Evolutionary conservation across 1,140 invertebrate species (phyloP), one percentile per base, ranked within the genome.

Genomic region (Neoseiulus cucumeris): DNA sequence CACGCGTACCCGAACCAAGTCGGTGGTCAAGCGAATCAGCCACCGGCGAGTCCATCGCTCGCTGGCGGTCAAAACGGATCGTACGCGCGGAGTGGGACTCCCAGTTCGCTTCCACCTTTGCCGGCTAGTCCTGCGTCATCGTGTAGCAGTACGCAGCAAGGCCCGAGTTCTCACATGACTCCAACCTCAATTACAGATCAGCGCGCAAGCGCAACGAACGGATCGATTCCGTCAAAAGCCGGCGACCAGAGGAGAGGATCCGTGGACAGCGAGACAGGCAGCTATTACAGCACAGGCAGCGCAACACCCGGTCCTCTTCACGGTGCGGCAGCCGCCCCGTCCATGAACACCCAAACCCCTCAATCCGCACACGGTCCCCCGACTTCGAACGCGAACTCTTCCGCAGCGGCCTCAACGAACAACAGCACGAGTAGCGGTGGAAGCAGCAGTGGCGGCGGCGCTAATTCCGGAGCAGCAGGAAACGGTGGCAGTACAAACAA

Each of bases 261-360:
- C 12, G 51, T 59, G 51, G 51, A 59, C 22, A 59, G 51, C 22
- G 51, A 59, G 33, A 59, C 51, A 29, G 51, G 51, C 25, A 59
- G 51, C 51, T 59, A 59, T 25, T 59, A 59, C 51, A 59, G 51
- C 22, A 33, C 51, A 25, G 51, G 51, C 51, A 59, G 51, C 51
- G 51, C 22, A 17, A 59, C 51, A 33, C 51, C 51, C 25, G 51
- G 51, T 17, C 51, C 51, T 25, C 51, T 39, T 39, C 33, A 39
- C 33, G 33, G 33, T 9, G 33, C 33, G 33, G 33, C 33, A 9
- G 33, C 33, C 4, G 33, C 33, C 33, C 33, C 33, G 33, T 6
- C 33, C 33, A 4, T 39, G 33, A 39, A 39, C 33, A 39, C 33
- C 4, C 33, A 39, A 39, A 39, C 33, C 9, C 9, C 33, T 39